Percentiles rank a stretch among this genome's conserved stretches.
These are phyloP conservation scores for Myocastor coypus DNA, from an alignment of 2,113 vertebrate species.

Conservation along the genomic window DNA sequence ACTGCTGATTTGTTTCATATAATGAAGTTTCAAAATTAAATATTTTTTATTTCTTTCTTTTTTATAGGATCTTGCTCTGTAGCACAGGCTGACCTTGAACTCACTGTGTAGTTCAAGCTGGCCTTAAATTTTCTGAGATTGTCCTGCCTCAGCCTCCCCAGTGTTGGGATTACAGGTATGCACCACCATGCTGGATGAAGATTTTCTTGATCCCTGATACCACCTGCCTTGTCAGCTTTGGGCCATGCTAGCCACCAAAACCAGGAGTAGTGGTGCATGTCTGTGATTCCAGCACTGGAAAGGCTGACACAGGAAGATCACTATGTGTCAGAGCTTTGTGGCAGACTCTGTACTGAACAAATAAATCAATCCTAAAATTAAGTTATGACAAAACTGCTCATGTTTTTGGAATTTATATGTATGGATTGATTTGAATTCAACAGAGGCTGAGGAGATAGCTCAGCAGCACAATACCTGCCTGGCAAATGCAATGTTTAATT, in stretches of 20 bases:
- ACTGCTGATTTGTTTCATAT: not conserved
- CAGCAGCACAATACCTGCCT: too few relatives aligned
- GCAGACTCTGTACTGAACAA: too few relatives aligned
- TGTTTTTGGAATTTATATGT: constrained; percentile 17
- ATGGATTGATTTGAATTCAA: not conserved
- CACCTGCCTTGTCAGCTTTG: too few relatives aligned
- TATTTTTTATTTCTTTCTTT: not conserved
- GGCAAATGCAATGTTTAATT: too few relatives aligned
- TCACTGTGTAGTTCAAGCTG: not conserved
- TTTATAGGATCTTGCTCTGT: not conserved
- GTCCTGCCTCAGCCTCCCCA: not conserved
- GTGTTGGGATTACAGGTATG: not conserved
- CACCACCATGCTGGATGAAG: not conserved
- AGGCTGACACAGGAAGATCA: too few relatives aligned
- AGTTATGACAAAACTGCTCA: not conserved
- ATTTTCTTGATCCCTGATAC: not conserved
- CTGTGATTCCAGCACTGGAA: too few relatives aligned
- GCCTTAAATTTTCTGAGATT: not conserved
- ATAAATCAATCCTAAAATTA: not conserved
- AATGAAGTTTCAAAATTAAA: constrained; percentile 23
- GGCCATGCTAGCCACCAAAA: too few relatives aligned
- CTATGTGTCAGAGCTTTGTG: too few relatives aligned
- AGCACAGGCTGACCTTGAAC: not conserved
- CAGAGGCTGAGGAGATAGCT: too few relatives aligned
- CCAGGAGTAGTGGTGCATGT: too few relatives aligned